These are phyloP conservation scores for Rhagium mordax DNA, from an alignment of 2,888 invertebrate genomes.

Conservation along the genomic window DNA sequence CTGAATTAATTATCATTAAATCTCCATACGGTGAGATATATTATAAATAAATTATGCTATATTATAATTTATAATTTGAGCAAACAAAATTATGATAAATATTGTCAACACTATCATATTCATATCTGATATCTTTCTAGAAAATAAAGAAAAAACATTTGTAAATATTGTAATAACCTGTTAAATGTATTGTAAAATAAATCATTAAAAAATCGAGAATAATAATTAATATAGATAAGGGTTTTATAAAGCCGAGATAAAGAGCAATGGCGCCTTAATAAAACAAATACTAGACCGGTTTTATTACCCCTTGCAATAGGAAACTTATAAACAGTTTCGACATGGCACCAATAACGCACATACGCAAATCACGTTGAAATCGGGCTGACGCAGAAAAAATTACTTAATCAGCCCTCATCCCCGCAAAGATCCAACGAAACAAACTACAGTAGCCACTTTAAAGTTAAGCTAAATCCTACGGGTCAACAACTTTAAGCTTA, in stretches of 20 bases:
- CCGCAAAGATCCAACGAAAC: no score
- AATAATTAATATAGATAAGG: constrained; percentile 52
- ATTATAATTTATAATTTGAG: constrained; percentile 51
- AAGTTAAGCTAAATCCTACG: no score
- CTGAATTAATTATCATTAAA: constrained; percentile 54
- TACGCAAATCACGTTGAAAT: no score
- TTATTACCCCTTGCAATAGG: constrained; percentile 38
- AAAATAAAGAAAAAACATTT: constrained; percentile 52
- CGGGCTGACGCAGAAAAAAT: no score
- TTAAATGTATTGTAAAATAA: constrained; percentile 54
- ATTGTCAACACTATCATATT: constrained; percentile 51
- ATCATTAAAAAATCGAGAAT: constrained; percentile 53
- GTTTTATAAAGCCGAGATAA: constrained; percentile 51
- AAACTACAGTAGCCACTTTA: no score
- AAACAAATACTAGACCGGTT: constrained; percentile 44
- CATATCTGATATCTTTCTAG: constrained; percentile 51
- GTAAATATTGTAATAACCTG: constrained; percentile 55
- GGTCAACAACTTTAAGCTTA: no score
- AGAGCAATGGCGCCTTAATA: constrained; percentile 49
- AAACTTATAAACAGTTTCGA: constrained; percentile 39
- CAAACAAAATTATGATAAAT: constrained; percentile 53
- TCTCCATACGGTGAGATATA: constrained; percentile 42
- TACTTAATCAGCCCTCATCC: no score
- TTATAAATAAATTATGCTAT: constrained; percentile 50
- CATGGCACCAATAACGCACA: constrained; percentile 32